Conservation (phyloP, 30 jellyfish, hydroid and myxozoan genomes). For the Rhopilema esculentum region DNA sequence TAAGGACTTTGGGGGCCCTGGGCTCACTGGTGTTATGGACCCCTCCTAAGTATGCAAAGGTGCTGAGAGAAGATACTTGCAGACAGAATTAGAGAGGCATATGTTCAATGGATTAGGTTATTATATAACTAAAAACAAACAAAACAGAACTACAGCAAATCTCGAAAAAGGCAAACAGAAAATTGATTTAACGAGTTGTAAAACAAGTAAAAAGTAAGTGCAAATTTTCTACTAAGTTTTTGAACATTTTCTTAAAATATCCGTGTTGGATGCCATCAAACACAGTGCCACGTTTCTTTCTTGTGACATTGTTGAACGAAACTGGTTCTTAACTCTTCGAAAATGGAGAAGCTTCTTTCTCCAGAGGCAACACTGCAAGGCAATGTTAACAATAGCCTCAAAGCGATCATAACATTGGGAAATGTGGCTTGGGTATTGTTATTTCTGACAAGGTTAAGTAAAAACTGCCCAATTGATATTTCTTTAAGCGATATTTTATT, state of each 20-base stretch:
- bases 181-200: not conserved
- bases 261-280: constrained; percentile 24
- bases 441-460: not conserved
- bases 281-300: constrained; percentile 12
- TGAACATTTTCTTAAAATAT: constrained; percentile 4
- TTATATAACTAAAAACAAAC: not conserved
- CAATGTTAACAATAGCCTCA: no score
- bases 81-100: not conserved
- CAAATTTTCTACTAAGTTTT: not conserved
- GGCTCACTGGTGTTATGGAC: constrained; percentile 12
- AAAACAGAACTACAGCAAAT: not conserved
- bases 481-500: not conserved
- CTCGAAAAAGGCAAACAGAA: not conserved
- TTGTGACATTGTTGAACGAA: constrained; percentile 55
- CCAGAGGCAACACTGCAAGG: constrained; percentile 66
- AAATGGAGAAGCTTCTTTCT: constrained; percentile 52
- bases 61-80: not conserved
- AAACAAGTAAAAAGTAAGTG: not conserved
- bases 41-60: not conserved
- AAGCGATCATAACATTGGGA: no score
- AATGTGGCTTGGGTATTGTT: not conserved
- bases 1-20: not conserved
- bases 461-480: not conserved
- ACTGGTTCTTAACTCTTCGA: constrained; percentile 36
- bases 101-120: not conserved